phyloP scores from a whole-genome alignment of 2,888 invertebrate genomes.

The Aphidius colemani region DNA sequence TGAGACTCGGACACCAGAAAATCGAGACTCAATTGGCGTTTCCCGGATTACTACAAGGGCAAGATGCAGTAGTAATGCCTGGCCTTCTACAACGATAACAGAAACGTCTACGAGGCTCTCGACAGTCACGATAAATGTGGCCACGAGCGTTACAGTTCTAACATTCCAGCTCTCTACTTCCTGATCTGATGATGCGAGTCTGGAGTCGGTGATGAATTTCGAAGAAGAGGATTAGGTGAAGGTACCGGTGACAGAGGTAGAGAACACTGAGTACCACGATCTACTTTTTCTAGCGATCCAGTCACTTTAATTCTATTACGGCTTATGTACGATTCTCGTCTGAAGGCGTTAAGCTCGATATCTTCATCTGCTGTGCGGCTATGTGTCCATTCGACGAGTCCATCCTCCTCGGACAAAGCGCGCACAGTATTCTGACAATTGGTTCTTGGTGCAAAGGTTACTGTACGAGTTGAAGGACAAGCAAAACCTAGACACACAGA shows the following conservation, averaged over 20 bases:
- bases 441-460: no score
- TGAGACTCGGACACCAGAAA: not conserved
- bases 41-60: slow-evolving; percentile 16
- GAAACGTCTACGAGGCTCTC: slow-evolving; percentile 5
- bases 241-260: not conserved
- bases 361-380: not conserved
- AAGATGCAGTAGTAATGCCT: slow-evolving; percentile 2
- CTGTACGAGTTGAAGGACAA: no score
- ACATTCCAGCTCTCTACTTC: not conserved
- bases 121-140: slow-evolving; percentile 13
- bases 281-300: no score
- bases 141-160: slow-evolving; percentile 12
- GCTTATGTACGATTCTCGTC: not conserved
- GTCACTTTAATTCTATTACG: not conserved
- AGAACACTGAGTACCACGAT: not conserved
- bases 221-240: no score
- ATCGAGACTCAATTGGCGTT: slow-evolving; percentile 11
- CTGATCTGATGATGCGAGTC: no score
- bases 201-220: no score
- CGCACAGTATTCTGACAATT: no score
- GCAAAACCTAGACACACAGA: slow-evolving; percentile 21
- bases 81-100: slow-evolving; percentile 16
- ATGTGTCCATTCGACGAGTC: not conserved
- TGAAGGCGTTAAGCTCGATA: not conserved
- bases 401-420: no score